Base-by-base conservation (phyloP, 1,140 invertebrate genomes). In the Cotesia vestalis region DNA sequence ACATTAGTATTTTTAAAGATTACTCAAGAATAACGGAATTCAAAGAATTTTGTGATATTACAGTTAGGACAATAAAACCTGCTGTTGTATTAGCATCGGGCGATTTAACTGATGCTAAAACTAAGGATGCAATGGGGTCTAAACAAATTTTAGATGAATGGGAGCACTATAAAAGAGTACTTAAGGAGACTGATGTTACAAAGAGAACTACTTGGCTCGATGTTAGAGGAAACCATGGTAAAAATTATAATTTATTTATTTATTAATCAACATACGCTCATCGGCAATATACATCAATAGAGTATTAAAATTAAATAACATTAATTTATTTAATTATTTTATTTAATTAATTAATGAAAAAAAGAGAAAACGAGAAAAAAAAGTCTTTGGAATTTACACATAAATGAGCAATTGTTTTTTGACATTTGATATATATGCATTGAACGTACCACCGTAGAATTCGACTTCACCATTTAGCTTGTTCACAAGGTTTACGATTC, bases 221-320 rank as follows among this genome's bases (percentile, higher is more conserved):
- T 87, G 93, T 97, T 71, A 89, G 96, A 85, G 96, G 96, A 84
- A 98, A 98, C 90, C 96, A 98, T 91, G 96, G 95, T 96, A 88
- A 83, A 77, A 75, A 55, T 67, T 17, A 70, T 52, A 11, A 69
- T 60, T 55, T 73, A 55, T 17, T 1, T 17, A 17, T 17, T 17
- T 17, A 17, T 17, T 17, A 0, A 17, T 17, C 17, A 17, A 17
- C 17, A 17, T 17, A 17, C 17, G 17, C 17, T 1, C 1, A 17
- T 17, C 17, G 17, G 0, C 17, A 17, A 17, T 17, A 17, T 17
- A 17, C 17, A 17, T 17, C 17, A 17, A 17, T 17, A 17, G 17
- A 17, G 17, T 17, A 17, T 17, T 17, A 17, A 17, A 17, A 17
- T 17, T 17, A 17, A 17, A 17, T 17, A 17, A 17, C 0, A 17